Conservation (phyloP, 2,888 invertebrate species). For the Zelleria hepariella region DNA sequence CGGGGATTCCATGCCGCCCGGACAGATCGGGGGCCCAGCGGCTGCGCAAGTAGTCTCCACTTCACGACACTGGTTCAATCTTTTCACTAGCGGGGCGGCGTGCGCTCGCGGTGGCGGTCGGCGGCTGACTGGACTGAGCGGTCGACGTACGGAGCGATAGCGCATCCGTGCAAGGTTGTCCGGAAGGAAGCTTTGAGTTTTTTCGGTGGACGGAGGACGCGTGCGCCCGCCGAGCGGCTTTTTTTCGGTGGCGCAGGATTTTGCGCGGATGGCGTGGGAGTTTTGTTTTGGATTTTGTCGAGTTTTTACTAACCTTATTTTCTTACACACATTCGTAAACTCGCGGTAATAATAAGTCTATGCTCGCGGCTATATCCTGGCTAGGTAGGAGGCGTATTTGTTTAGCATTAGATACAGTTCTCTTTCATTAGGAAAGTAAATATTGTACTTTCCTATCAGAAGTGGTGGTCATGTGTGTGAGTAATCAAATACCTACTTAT, state of each 20-base stretch:
- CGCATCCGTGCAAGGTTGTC: conserved; percentile 35
- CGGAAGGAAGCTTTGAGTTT: conserved; percentile 61
- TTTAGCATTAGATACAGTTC: too few species aligned
- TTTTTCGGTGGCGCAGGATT: not conserved
- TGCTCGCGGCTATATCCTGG: too few species aligned
- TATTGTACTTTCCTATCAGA: too few species aligned
- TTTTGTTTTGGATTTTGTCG: not conserved
- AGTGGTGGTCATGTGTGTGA: too few species aligned
- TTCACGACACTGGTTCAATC: conserved; percentile 62
- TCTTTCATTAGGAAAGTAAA: too few species aligned
- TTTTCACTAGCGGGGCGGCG: conserved; percentile 26
- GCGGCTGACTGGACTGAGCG: conserved; percentile 47
- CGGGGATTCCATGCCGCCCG: conserved; percentile 83
- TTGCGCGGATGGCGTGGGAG: not conserved
- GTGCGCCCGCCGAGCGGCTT: not conserved
- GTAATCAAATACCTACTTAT: too few species aligned
- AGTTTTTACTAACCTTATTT: too few species aligned
- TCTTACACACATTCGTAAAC: too few species aligned
- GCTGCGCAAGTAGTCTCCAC: conserved; percentile 64
- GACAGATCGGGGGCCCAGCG: conserved; percentile 60
- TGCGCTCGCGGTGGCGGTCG: conserved; percentile 45
- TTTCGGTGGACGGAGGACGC: not conserved
- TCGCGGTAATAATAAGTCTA: too few species aligned
- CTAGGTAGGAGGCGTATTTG: not conserved
- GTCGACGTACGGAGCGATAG: conserved; percentile 28